Conservation (phyloP, 2,888 invertebrate species). For the Caenorhabditis virilis region DNA sequence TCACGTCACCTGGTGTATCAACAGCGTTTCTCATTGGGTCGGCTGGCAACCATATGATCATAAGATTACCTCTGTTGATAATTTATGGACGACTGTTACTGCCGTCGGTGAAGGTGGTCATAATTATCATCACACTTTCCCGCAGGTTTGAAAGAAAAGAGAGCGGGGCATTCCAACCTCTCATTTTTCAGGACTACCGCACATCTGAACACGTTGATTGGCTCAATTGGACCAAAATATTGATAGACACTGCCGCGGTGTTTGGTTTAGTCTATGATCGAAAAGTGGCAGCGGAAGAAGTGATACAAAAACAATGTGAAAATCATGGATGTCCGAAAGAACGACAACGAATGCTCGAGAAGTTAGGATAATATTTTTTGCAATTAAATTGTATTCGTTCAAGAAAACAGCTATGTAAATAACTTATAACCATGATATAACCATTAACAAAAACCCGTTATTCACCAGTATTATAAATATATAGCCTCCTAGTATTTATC, state of each 20-base stretch:
- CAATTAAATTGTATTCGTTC: neutral
- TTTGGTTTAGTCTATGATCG: slow-evolving; percentile 64
- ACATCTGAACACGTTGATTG: slow-evolving; percentile 55
- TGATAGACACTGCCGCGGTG: slow-evolving; percentile 57
- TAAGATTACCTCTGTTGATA: slow-evolving; percentile 60
- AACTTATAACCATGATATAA: neutral
- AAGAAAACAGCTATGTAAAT: neutral
- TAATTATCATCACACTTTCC: slow-evolving; percentile 73
- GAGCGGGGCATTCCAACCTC: too few relatives aligned
- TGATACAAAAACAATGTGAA: slow-evolving; percentile 47
- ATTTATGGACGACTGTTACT: slow-evolving; percentile 55
- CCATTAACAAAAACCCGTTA: slow-evolving; percentile 8
- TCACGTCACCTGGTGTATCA: slow-evolving; percentile 80
- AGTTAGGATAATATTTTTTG: slow-evolving; percentile 19
- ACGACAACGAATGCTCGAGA: slow-evolving; percentile 17
- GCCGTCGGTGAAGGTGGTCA: slow-evolving; percentile 71
- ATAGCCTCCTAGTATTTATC: slow-evolving; percentile 51
- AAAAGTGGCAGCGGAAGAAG: slow-evolving; percentile 39
- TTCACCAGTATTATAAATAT: slow-evolving; percentile 65
- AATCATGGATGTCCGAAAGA: slow-evolving; percentile 23
- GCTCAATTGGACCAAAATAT: slow-evolving; percentile 57
- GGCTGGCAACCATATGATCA: slow-evolving; percentile 88
- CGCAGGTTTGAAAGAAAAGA: too few relatives aligned
- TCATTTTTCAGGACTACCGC: slow-evolving; percentile 65
- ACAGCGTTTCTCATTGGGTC: slow-evolving; percentile 72